A percentile compares a stretch with the other conserved stretches of the same genome.
Conservation (phyloP, 2,888 invertebrate species). For the Laothoe populi region DNA sequence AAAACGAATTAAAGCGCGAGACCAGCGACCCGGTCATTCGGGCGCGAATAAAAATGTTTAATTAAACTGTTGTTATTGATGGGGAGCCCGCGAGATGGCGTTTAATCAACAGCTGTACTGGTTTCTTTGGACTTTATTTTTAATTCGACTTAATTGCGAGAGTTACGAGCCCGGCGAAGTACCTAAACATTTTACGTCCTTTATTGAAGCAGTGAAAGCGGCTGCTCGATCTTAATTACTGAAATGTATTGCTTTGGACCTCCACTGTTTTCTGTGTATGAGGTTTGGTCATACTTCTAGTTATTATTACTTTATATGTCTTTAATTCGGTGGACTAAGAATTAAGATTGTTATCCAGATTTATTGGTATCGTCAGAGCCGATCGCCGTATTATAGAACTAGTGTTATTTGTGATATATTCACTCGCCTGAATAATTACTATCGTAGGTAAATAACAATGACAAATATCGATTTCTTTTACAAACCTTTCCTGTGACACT, state of each 20-base stretch:
- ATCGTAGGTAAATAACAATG: too few relatives aligned
- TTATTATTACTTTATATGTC: neutral
- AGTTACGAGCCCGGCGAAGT: constrained; percentile 71
- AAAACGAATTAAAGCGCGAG: constrained; percentile 71
- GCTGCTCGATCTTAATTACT: constrained; percentile 58
- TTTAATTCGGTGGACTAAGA: neutral
- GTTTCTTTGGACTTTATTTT: constrained; percentile 76
- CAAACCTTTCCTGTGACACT: too few relatives aligned
- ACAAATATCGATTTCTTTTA: too few relatives aligned
- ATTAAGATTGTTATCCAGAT: too few relatives aligned
- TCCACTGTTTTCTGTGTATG: constrained; percentile 40
- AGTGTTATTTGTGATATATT: too few relatives aligned
- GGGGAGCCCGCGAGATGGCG: constrained; percentile 81
- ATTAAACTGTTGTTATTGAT: constrained; percentile 84
- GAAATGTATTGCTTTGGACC: constrained; percentile 44
- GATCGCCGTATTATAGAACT: too few relatives aligned
- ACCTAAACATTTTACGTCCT: constrained; percentile 68
- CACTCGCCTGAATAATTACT: too few relatives aligned
- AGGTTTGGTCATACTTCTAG: constrained; percentile 17
- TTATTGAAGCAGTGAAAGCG: constrained; percentile 52
- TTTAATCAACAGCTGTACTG: constrained; percentile 76
- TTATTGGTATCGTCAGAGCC: too few relatives aligned
- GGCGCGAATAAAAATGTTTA: constrained; percentile 81
- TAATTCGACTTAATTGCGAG: constrained; percentile 80
- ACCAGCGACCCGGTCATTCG: constrained; percentile 68